Percentiles rank a stretch among this genome's conserved stretches.
phyloP scores from a whole-genome alignment of 2,797 vertebrate genomes.

The Cyclura pinguis region DNA sequence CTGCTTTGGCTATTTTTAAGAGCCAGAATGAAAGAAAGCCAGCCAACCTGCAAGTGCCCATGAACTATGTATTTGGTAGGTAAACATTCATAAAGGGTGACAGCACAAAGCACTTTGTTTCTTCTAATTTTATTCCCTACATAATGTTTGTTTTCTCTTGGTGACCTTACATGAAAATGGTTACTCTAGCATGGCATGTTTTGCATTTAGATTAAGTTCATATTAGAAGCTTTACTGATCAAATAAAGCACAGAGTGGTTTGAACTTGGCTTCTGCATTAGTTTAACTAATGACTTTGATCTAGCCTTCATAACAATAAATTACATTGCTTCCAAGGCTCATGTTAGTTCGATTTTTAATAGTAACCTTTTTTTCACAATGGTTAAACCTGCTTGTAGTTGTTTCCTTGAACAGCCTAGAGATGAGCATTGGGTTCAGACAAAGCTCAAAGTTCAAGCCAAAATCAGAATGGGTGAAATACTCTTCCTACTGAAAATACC shows the following conservation, averaged over 20 bases:
- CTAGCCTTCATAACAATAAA: conserved; percentile 11
- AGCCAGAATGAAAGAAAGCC: too few species aligned
- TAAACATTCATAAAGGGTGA: conserved; percentile 60
- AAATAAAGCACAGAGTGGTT: conserved; percentile 68
- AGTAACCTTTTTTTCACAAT: conserved; percentile 35
- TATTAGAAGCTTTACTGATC: conserved; percentile 66
- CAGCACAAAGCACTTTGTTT: conserved; percentile 65
- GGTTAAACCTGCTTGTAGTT: fast-evolving
- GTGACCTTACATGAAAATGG: conserved; percentile 50
- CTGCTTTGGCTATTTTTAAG: too few species aligned
- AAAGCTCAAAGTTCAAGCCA: neutral
- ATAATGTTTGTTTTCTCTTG: conserved; percentile 66
- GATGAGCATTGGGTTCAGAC: too few species aligned
- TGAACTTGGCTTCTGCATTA: conserved; percentile 67
- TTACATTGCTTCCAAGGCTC: conserved; percentile 28
- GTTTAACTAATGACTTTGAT: conserved; percentile 27
- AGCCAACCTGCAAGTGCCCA: conserved; percentile 55
- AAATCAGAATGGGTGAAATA: neutral
- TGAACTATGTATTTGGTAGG: conserved; percentile 65
- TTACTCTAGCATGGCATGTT: conserved; percentile 65
- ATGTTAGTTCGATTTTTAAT: neutral
- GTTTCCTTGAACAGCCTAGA: neutral
- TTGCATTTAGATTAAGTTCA: conserved; percentile 68
- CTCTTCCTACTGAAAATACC: neutral
- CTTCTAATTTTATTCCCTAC: conserved; percentile 60